Base-by-base conservation (phyloP, 2,888 invertebrate species). In the Polymixis lichenea region DNA sequence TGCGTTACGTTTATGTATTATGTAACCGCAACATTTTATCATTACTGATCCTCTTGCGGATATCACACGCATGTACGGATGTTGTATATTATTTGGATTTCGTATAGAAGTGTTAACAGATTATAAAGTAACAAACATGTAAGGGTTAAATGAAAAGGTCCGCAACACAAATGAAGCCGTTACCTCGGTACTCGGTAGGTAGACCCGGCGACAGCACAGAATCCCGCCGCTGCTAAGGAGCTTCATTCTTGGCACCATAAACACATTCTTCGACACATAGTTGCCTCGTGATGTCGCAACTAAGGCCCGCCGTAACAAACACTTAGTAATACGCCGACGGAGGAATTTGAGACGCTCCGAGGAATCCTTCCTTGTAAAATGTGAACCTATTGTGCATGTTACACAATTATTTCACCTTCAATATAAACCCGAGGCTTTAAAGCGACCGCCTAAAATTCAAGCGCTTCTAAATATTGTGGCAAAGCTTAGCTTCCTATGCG, bases 211-310 rank as follows among this genome's bases (percentile, higher is more conserved):
- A 88, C 85, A 87, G 84, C 70, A 82, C 77, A 86, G 88, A 89
- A 88, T 88, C 84, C 86, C 85, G 80, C 79, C 83, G 84, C 85
- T 86, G 88, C 94, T 95, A 94, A 96, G 93, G 91, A 95, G 95
- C 94, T 93, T 91, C 93, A 95, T 95, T 95, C 94, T 94, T 95
- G 95, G 95, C 95, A 94, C 94, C 93, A 94, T 95, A 95, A 95
- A 96, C 95, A 95, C 95, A 96, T 96, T 95, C 95, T 96, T 95
- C 94, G 94, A 94, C 96, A 95, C 95, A 96, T 96, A 95, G 95
- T 96, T 96, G 92, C 90, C 90, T 90, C 90, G 86, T 90, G 94
- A 94, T 93, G 95, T 95, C 94, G 92, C 94, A 93, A 94, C 94
- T 94, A 93, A 93, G 93, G 92, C 92, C 89, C 88, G 89, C 86